These are phyloP conservation scores for Eugnorisma glareosa DNA, from an alignment of 2,888 invertebrate genomes.

Conservation along the genomic window DNA sequence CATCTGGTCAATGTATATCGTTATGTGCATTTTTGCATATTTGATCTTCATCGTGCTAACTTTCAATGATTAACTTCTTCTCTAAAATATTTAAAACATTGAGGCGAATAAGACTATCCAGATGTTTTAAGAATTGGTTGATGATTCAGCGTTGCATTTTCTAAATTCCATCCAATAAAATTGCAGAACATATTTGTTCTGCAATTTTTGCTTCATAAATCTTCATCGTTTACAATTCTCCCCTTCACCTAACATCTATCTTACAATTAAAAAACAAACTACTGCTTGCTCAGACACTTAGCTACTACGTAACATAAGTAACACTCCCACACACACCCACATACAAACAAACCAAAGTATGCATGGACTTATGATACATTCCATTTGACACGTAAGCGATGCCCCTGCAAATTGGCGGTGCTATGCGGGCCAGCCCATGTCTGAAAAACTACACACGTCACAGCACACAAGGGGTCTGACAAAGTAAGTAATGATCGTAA, in stretches of 20 bases:
- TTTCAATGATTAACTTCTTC: neutral
- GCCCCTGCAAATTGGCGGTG: conserved; percentile 22
- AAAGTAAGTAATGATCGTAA: conserved; percentile 43
- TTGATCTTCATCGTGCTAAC: neutral
- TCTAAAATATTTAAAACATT: conserved; percentile 3
- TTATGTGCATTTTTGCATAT: neutral
- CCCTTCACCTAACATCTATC: conserved; percentile 22
- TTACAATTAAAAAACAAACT: conserved; percentile 41
- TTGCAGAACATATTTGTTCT: conserved; percentile 19
- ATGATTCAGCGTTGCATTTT: conserved; percentile 34
- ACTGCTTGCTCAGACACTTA: conserved; percentile 27
- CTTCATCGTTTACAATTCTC: conserved; percentile 24
- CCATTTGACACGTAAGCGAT: conserved; percentile 35
- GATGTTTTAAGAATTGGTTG: neutral
- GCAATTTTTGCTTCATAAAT: conserved; percentile 43
- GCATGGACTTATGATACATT: conserved; percentile 26
- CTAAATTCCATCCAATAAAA: conserved; percentile 18
- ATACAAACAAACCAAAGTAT: conserved; percentile 3
- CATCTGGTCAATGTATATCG: conserved; percentile 36
- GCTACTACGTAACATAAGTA: conserved; percentile 48
- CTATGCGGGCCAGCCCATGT: conserved; percentile 25
- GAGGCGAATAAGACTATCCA: neutral
- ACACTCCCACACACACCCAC: conserved; percentile 38
- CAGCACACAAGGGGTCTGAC: conserved; percentile 57
- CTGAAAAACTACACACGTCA: conserved; percentile 48